phyloP scores from a whole-genome alignment of 2,113 vertebrate genomes.

The Varanus salvator region DNA sequence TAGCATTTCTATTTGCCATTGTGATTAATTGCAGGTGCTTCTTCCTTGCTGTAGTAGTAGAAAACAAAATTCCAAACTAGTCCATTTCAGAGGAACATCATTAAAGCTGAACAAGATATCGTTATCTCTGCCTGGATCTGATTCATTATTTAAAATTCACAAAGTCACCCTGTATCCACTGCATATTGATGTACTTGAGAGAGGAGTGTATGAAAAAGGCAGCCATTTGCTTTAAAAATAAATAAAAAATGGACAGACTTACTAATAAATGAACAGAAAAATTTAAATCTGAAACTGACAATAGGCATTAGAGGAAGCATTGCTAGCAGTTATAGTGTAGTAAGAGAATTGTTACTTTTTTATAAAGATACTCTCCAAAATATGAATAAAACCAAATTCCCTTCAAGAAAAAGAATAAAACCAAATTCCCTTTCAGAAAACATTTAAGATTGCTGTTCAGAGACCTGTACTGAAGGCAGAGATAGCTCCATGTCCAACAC shows the following conservation, averaged over 20 bases:
- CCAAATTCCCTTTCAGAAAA: not conserved
- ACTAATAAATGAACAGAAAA: conserved; percentile 48
- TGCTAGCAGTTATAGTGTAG: not conserved
- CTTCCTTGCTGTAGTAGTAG: not conserved
- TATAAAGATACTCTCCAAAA: not conserved
- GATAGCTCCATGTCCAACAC: not conserved
- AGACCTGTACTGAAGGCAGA: conserved; percentile 3
- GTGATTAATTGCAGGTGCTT: conserved; percentile 16
- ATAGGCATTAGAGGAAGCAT: not conserved
- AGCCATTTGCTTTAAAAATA: not conserved
- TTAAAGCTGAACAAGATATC: conserved; percentile 40
- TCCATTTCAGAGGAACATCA: conserved; percentile 51
- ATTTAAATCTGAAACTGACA: conserved; percentile 45
- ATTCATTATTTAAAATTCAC: conserved; percentile 68
- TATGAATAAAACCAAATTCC: not conserved
- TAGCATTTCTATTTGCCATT: conserved; percentile 19
- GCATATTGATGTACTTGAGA: conserved; percentile 45
- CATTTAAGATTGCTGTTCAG: not conserved
- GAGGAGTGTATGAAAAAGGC: conserved; percentile 43
- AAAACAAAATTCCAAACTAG: conserved; percentile 27
- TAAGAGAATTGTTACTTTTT: not conserved
- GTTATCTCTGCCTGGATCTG: conserved; percentile 14
- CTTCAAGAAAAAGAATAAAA: not conserved
- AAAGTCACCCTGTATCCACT: conserved; percentile 33
- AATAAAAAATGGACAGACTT: conserved; percentile 50